Percentiles rank a stretch among this genome's conserved stretches.
phyloP scores from a whole-genome alignment of 2,797 vertebrate species.

The Xiphophorus birchmanni region DNA sequence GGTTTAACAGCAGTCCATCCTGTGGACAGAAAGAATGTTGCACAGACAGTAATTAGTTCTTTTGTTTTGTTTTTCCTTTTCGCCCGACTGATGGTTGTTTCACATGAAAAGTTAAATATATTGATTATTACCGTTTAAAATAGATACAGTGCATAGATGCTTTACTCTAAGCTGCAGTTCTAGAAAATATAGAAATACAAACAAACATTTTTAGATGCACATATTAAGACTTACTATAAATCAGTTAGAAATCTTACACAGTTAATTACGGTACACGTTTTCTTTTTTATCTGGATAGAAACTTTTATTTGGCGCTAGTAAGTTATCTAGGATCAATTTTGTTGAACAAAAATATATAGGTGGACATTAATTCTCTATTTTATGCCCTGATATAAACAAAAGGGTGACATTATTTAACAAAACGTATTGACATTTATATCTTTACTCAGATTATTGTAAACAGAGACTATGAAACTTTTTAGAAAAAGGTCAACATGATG shows the following conservation, averaged over 20 bases:
- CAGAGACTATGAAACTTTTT: conserved; percentile 37
- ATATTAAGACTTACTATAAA: conserved; percentile 31
- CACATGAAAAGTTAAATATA: conserved; percentile 30
- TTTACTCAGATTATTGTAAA: conserved; percentile 22
- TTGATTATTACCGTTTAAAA: conserved; percentile 47
- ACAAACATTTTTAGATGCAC: conserved; percentile 40
- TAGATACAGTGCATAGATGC: conserved; percentile 45
- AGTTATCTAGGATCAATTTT: conserved; percentile 14
- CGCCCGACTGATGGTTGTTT: conserved; percentile 12
- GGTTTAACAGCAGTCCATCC: conserved; percentile 26
- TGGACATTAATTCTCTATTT: conserved; percentile 17
- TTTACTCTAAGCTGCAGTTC: conserved; percentile 50
- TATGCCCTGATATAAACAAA: conserved; percentile 13
- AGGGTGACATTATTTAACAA: conserved; percentile 7
- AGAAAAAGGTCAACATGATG: conserved; percentile 39
- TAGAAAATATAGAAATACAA: conserved; percentile 36
- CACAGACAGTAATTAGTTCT: conserved; percentile 4
- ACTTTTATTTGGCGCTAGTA: conserved; percentile 41
- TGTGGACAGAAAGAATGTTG: conserved; percentile 35
- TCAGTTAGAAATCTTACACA: conserved; percentile 23
- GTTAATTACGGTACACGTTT: conserved; percentile 5
- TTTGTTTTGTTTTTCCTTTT: background rate
- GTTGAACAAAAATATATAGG: conserved; percentile 14
- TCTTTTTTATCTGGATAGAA: conserved; percentile 24
- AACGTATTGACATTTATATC: conserved; percentile 20